Base-by-base conservation (phyloP, 1,140 invertebrate genomes). In the Bilobella aurantiaca region DNA sequence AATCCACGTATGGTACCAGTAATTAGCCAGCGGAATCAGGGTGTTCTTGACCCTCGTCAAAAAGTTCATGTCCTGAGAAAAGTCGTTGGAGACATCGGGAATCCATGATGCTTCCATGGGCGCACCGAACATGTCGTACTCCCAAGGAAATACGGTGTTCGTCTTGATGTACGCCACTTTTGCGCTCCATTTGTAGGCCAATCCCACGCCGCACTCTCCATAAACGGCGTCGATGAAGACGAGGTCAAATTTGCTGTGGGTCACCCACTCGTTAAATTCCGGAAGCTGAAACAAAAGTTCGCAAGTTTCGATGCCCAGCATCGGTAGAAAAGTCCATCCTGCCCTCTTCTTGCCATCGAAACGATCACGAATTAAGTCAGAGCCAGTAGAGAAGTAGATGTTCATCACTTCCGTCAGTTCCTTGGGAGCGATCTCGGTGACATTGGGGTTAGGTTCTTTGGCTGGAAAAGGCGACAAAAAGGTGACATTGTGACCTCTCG, bases 181-280 rank as follows among this genome's bases (percentile, higher is more conserved):
- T 3, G 70, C 72, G 14, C 58, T 58, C n/a, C 58, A 69, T 16
- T 64, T 63, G 18, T 62, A 28, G 14, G 58, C 65, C 1, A 73
- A n/a, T 27, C 68, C 72, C 0, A 68, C 58, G 1, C 60, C 70
- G 42, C 70, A 72, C 1, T 73, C 72, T 28, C 69, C 72, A 29
- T 58, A 64, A 14, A 73, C n/a, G 2, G 63, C 47, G 56, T 73
- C 72, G 23, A 73, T 66, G 30, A 73, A 53, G 37, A 73, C 66
- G 0, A 73, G 42, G 66, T 73, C 72, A 57, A 61, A 69, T 8
- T 31, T 47, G 1, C 64, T 64, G 28, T 5, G 27, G 16, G 2
- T 49, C 30, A n/a, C 31, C 23, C 25, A 31, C 21, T 58, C 18
- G 23, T 63, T 53, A 12, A 12, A 53, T 53, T 53, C 25, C 21